phyloP scores from a whole-genome alignment of 1,140 invertebrate genomes.

The Pseudobourletiella spinata region DNA sequence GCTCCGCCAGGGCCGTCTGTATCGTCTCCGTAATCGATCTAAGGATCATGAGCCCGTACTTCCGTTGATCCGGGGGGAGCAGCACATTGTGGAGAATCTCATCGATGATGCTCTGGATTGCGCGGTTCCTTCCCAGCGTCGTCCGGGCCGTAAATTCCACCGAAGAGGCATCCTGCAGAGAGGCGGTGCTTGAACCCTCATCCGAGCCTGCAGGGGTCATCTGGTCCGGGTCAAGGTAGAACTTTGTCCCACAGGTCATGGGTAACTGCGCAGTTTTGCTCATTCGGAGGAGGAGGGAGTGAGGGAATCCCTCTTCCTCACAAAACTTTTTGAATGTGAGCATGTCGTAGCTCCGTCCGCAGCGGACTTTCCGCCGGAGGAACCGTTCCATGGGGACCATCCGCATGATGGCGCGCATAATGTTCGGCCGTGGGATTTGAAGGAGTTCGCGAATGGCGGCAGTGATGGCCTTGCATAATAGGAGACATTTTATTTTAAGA shows the following conservation, averaged over 20 bases:
- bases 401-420: slow-evolving; percentile 17
- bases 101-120: slow-evolving; percentile 17
- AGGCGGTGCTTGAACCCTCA: slow-evolving; percentile 6
- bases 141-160: slow-evolving; percentile 28
- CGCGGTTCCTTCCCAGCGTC: slow-evolving; percentile 12
- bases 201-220: background rate
- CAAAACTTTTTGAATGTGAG: slow-evolving; percentile 27
- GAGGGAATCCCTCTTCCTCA: slow-evolving; percentile 17
- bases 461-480: slow-evolving; percentile 11
- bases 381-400: slow-evolving; percentile 22
- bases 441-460: slow-evolving; percentile 27
- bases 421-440: slow-evolving; percentile 23
- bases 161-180: slow-evolving; percentile 18
- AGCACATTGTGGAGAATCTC: slow-evolving; percentile 11
- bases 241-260: slow-evolving; percentile 2
- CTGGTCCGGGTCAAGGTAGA: background rate
- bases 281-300: slow-evolving; percentile 15
- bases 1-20: slow-evolving; percentile 9
- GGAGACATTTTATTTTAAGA: background rate
- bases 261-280: slow-evolving; percentile 16
- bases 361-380: slow-evolving; percentile 5
- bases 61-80: background rate
- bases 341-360: slow-evolving; percentile 10
- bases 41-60: background rate
- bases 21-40: slow-evolving; percentile 8